phyloP scores from a whole-genome alignment of 2,888 invertebrate species.

The Balanococcus diminutus region DNA sequence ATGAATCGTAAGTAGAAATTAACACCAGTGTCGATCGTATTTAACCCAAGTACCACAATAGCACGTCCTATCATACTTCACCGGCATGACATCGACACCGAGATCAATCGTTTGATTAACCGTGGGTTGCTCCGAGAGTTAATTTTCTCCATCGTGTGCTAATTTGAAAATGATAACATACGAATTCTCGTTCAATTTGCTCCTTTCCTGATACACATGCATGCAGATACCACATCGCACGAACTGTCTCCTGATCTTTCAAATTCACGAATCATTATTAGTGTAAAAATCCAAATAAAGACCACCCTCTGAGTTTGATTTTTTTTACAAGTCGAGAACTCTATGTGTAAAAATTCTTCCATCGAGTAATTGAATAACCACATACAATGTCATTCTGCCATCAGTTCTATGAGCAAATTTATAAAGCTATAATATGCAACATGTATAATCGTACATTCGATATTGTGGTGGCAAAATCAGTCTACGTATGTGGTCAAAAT shows the following conservation, averaged over 20 bases:
- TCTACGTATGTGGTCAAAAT: too few species aligned
- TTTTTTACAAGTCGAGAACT: neutral
- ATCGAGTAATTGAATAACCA: neutral
- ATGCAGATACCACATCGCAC: neutral
- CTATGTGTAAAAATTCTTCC: neutral
- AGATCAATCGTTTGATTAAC: neutral
- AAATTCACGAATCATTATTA: neutral
- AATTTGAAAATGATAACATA: neutral
- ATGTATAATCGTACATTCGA: too few species aligned
- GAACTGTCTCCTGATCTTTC: neutral
- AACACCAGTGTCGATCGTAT: neutral
- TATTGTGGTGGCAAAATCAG: too few species aligned
- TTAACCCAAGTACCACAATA: neutral
- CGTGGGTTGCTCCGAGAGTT: neutral
- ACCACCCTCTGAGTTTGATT: constrained; percentile 24
- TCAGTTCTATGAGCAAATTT: neutral
- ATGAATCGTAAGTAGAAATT: neutral
- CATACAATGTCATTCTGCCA: neutral
- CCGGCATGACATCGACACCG: neutral
- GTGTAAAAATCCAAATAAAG: neutral
- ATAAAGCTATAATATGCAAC: too few species aligned
- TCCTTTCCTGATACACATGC: neutral
- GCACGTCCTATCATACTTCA: neutral
- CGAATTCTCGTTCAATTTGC: neutral
- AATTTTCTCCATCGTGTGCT: neutral